Conservation (phyloP, 2,888 invertebrate genomes). For the Eristalis arbustorum region DNA sequence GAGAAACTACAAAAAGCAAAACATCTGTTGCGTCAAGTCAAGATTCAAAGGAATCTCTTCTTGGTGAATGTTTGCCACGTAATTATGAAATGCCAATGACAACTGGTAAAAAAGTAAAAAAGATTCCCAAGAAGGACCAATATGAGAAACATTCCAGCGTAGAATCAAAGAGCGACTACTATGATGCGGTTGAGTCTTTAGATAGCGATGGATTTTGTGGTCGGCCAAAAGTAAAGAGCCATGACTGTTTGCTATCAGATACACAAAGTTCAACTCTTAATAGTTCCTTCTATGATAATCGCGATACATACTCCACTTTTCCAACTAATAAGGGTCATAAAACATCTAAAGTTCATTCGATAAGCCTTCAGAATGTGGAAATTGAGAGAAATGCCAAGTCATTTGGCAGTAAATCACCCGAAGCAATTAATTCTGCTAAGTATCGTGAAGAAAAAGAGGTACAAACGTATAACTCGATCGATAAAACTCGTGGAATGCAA, state of each 20-base stretch:
- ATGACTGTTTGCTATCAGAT: slow-evolving; percentile 83
- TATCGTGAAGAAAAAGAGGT: slow-evolving; percentile 77
- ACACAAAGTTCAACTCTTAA: slow-evolving; percentile 78
- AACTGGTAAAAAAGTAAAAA: slow-evolving; percentile 79
- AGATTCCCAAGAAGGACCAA: slow-evolving; percentile 76
- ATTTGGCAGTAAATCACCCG: slow-evolving; percentile 77
- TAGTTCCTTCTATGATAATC: slow-evolving; percentile 82
- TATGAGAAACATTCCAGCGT: slow-evolving; percentile 85
- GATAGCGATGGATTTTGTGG: slow-evolving; percentile 74
- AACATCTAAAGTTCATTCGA: slow-evolving; percentile 84
- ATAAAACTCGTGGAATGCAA: slow-evolving; percentile 74
- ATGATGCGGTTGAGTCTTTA: slow-evolving; percentile 82
- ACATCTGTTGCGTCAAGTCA: slow-evolving; percentile 84
- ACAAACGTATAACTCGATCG: slow-evolving; percentile 77
- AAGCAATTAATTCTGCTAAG: slow-evolving; percentile 74
- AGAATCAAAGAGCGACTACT: slow-evolving; percentile 87
- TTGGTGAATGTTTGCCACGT: slow-evolving; percentile 77
- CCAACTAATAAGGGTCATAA: slow-evolving; percentile 83
- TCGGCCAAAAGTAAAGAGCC: slow-evolving; percentile 82
- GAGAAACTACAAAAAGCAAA: slow-evolving; percentile 84
- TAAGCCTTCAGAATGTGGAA: slow-evolving; percentile 87
- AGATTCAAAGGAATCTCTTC: slow-evolving; percentile 85
- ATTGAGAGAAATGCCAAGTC: slow-evolving; percentile 83
- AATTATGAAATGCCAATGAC: slow-evolving; percentile 81
- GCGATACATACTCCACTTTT: slow-evolving; percentile 84